phyloP scores from a whole-genome alignment of 2,888 invertebrate species.

The Pseudococcus viburni region DNA sequence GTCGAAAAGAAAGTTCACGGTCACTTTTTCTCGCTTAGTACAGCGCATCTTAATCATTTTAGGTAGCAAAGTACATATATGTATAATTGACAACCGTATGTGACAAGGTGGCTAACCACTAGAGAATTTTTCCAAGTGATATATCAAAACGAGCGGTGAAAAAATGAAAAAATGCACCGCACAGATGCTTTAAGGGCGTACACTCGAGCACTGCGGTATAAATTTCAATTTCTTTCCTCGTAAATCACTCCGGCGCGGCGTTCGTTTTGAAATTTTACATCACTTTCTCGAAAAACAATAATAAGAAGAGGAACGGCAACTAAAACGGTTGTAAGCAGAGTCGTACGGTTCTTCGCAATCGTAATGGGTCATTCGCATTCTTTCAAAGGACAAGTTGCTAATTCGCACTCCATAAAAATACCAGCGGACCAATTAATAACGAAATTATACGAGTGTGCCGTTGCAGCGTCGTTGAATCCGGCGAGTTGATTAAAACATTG shows the following conservation, averaged over 20 bases:
- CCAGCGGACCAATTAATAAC: not conserved
- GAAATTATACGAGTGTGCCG: not conserved
- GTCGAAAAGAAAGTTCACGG: not conserved
- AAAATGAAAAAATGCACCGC: not conserved
- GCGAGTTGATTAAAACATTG: constrained; percentile 1
- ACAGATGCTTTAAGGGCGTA: not conserved
- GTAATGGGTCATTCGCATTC: constrained; percentile 13
- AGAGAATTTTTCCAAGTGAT: not conserved
- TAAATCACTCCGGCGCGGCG: not conserved
- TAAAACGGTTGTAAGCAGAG: not conserved
- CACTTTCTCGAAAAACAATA: not conserved
- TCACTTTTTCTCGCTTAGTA: not conserved
- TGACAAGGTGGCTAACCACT: not conserved
- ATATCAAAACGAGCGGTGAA: not conserved
- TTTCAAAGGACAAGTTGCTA: constrained; percentile 13
- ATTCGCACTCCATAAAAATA: not conserved
- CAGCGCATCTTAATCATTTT: not conserved
- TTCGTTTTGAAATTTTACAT: constrained; percentile 4
- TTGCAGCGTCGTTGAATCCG: not conserved
- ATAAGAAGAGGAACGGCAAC: not conserved
- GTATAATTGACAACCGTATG: not conserved
- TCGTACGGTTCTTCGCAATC: not conserved
- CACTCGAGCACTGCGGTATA: not conserved
- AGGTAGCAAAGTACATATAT: not conserved
- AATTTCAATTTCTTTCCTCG: constrained; percentile 32